Conservation (phyloP, 2,888 invertebrate species). For the Spilosoma lubricipeda region DNA sequence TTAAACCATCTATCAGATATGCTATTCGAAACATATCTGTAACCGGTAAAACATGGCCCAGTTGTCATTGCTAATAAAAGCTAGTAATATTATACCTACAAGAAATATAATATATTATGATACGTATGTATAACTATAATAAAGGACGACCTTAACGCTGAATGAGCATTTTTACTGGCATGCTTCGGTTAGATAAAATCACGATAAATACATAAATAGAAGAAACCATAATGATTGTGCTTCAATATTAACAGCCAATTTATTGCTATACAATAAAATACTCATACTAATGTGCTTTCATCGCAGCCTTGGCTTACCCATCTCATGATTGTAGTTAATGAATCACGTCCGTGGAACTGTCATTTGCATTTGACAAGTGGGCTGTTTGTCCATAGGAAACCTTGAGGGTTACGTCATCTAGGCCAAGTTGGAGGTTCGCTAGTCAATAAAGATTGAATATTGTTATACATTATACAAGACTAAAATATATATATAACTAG, state of each 20-base stretch:
- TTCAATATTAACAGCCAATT: slow-evolving; percentile 16
- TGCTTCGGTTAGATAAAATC: background rate
- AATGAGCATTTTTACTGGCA: background rate
- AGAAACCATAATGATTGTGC: background rate
- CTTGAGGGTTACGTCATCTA: slow-evolving; percentile 27
- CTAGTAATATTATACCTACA: background rate
- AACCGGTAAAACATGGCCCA: too few relatives aligned
- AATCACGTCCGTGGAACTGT: slow-evolving; percentile 37
- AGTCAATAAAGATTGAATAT: slow-evolving; percentile 1
- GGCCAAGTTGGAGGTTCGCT: background rate
- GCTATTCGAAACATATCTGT: too few relatives aligned
- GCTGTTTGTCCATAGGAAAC: slow-evolving; percentile 31
- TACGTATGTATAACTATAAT: background rate
- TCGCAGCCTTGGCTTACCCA: slow-evolving; percentile 40
- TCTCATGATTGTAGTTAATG: slow-evolving; percentile 37
- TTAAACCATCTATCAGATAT: too few relatives aligned
- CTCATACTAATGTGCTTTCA: slow-evolving; percentile 37
- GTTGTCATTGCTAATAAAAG: too few relatives aligned
- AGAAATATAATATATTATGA: too few relatives aligned
- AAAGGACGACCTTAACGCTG: background rate
- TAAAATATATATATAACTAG: background rate
- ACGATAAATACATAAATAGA: background rate
- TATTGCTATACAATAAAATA: slow-evolving; percentile 1
- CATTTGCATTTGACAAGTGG: slow-evolving; percentile 46
- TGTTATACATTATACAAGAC: background rate